Evolutionary conservation across 2,113 vertebrate genomes (phyloP).

Genomic region (Phalacrocorax aristotelis): DNA sequence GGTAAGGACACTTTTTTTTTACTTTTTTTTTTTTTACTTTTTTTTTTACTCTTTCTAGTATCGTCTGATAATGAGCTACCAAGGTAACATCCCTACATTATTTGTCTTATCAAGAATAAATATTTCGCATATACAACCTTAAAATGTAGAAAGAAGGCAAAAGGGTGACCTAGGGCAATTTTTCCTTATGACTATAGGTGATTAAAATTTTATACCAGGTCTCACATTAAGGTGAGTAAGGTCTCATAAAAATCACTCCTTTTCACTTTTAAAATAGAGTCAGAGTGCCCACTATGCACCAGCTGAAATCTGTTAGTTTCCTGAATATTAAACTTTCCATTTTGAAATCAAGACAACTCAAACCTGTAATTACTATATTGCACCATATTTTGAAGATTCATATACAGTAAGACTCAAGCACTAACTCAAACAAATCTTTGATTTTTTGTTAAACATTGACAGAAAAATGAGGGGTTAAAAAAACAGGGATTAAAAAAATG

Average conservation of each 20-base stretch:
- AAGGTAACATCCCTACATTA: not conserved
- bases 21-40: not conserved
- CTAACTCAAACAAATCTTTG: not conserved
- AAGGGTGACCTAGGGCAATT: not conserved
- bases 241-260: not conserved
- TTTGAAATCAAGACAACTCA: not conserved
- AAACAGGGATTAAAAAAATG: not conserved
- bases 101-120: not conserved
- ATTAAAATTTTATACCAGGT: not conserved
- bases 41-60: not conserved
- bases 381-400: not conserved
- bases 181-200: not conserved
- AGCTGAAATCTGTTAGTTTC: not conserved
- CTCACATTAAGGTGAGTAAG: too few species aligned
- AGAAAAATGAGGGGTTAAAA: not conserved
- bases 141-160: not conserved
- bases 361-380: not conserved
- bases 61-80: not conserved
- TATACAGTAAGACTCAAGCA: not conserved
- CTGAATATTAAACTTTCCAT: not conserved
- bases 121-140: not conserved
- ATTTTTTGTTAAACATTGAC: not conserved
- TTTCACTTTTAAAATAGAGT: not conserved
- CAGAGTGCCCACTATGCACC: not conserved
- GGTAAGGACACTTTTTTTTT: not conserved